Base-by-base conservation (phyloP, 37 sponge, comb jelly and placozoan species). In the Beroe forskalii region DNA sequence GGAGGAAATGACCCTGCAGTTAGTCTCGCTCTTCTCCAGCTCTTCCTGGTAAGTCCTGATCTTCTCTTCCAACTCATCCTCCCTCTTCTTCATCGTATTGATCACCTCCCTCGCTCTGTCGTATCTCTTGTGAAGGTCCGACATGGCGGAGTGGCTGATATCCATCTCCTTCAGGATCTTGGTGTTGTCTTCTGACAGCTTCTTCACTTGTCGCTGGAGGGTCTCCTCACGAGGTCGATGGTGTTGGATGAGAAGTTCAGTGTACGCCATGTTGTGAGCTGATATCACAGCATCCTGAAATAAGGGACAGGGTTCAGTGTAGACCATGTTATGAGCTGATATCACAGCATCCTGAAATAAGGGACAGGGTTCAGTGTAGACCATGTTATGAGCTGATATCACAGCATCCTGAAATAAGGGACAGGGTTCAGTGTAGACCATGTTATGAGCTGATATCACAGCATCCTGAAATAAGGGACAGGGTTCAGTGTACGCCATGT, bases 81-180 rank as follows among this genome's bases (percentile, higher is more conserved):
- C 86, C n/a, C 55, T 41, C 55, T 44, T 80, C 30, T 44, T 80
- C 86, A 80, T 80, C 35, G 40, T 43, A 48, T 80, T 80, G 86
- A 80, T 43, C 38, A 80, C 35, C 40, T 38, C 86, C 55, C 86
- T 41, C 1, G 86, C 86, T 12, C 86, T 40, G 42, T 80, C 86
- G 40, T 80, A 80, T 43, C 86, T 41, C 86, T 44, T 80, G 48
- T 80, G 86, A 6, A 80, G 86, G 27, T 80, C 86, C 8, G 55
- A 80, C 86, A 80, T 80, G 23, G 86, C 86, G 0, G 86, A 80
- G 55, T 80, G 86, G 25, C 28, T 43, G n/a, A 80, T 37, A n/a
- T 80, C 86, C 9, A 80, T 35, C 27, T 80, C 86, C 27, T 80
- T 80, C 27, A 44, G 48, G 30, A 80, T 35, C 24, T 23, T 38